These are phyloP conservation scores for Prunella himalayana DNA, from an alignment of 2,113 vertebrate species.

Conservation along the genomic window DNA sequence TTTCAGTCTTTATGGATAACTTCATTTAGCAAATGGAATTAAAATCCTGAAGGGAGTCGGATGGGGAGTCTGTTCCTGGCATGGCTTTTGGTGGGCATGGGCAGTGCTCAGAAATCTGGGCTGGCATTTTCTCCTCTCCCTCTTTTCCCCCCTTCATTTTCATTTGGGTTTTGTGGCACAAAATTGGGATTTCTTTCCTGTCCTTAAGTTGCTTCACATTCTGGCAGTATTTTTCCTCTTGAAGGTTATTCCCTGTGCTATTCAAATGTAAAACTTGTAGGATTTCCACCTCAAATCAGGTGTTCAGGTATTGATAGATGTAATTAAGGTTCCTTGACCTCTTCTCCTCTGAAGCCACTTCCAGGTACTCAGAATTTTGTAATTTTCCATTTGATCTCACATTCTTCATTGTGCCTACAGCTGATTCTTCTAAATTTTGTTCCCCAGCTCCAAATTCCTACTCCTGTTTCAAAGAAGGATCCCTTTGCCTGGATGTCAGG, in stretches of 20 bases:
- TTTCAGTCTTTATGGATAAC: background rate
- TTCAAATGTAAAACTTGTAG: background rate
- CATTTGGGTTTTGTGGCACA: background rate
- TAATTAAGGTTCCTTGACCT: background rate
- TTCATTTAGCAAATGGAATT: background rate
- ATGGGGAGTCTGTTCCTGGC: accelerated
- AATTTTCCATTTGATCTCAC: background rate
- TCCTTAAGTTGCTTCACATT: background rate
- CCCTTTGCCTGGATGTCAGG: background rate
- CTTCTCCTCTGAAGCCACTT: background rate
- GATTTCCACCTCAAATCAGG: background rate
- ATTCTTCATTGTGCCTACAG: background rate
- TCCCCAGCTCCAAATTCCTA: background rate
- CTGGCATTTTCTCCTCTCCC: background rate
- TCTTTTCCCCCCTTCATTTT: no score
- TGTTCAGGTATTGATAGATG: background rate
- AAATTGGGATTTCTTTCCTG: background rate
- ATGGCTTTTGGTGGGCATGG: background rate
- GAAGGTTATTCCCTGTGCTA: background rate
- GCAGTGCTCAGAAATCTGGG: accelerated
- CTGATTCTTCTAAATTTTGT: background rate
- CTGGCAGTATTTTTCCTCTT: background rate
- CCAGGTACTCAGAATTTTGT: background rate
- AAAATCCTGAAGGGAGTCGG: background rate
- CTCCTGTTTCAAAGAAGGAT: background rate